Base-by-base conservation (phyloP, 2,113 vertebrate genomes). In the Tyto alba region DNA sequence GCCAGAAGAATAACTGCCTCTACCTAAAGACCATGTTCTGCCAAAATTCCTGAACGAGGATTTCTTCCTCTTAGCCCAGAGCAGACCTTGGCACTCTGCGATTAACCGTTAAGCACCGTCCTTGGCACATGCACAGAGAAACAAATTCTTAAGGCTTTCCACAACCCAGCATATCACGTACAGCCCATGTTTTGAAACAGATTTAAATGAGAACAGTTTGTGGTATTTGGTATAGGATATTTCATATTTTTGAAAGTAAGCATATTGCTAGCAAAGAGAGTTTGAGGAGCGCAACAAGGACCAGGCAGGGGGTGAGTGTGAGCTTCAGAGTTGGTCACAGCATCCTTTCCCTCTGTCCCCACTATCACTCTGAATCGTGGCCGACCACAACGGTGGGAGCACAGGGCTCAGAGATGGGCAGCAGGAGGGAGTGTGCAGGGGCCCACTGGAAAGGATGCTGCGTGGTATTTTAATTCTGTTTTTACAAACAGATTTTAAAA, bases 281-380 rank as follows among this genome's bases (percentile, higher is more conserved):
- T 4, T 19, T 5, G 16, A 52, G 67, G 34, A 88, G 25, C 5
- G 2, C 7, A 69, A 23, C 4, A 11, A n/a, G 47, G 56, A 62
- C 13, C 41, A 48, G 57, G 55, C 45, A 66, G 38, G 9, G 45
- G 26, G 14, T 0, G 11, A 56, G 20, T 0, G 0, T 23, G 40
- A 68, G 57, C 57, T 72, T 76, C 2, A 0, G 63, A 63, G 53
- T 9, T 25, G 63, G 67, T 30, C 81, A n/a, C 53, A 23, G 57
- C 22, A 40, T 20, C 79, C 63, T 47, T 56, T 22, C n/a, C 36
- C 69, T 0, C 0, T 21, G n/a, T 41, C 57, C 69, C 30, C 4
- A 0, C 19, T 57, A 0, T 23, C 34, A 3, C 56, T 25, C 30
- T 9, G 0, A 23, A 8, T 4, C 21, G 30, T 0, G 26, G 22